Evolutionary conservation across 1,140 invertebrate genomes (phyloP).

Genomic region (Teleogryllus occipitalis): DNA sequence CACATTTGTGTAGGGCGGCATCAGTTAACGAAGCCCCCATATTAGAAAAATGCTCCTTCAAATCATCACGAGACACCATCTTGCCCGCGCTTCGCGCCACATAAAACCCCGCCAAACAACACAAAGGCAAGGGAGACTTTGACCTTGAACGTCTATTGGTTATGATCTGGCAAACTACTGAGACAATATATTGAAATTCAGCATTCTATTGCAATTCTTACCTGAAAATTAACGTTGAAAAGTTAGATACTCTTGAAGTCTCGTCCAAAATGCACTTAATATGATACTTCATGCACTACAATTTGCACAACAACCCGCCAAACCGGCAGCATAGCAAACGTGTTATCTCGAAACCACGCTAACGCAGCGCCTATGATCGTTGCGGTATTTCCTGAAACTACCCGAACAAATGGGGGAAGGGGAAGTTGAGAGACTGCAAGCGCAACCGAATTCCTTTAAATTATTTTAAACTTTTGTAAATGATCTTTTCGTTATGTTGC

Average conservation of each 20-base stretch:
- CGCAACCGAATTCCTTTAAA: too few relatives aligned
- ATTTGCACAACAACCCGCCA: background rate
- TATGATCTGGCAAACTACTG: background rate
- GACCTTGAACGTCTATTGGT: background rate
- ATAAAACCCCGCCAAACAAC: background rate
- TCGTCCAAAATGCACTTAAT: too few relatives aligned
- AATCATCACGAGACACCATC: background rate
- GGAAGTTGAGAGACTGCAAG: background rate
- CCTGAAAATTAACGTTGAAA: too few relatives aligned
- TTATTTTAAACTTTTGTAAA: too few relatives aligned
- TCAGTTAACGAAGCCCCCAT: background rate
- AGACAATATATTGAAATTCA: background rate
- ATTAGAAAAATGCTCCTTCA: background rate
- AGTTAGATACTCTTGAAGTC: too few relatives aligned
- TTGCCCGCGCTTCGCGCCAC: constrained; percentile 1
- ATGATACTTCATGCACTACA: too few relatives aligned
- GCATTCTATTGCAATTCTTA: too few relatives aligned
- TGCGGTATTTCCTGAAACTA: background rate
- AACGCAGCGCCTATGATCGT: background rate
- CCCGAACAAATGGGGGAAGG: background rate
- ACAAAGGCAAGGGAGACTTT: background rate
- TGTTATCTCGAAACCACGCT: background rate
- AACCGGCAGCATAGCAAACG: background rate
- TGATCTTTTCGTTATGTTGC: too few relatives aligned
- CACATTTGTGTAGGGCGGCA: background rate